A percentile compares a stretch with the other conserved stretches of the same genome.
Conservation (phyloP, 2,888 invertebrate species). For the Ormyrus rosae region DNA sequence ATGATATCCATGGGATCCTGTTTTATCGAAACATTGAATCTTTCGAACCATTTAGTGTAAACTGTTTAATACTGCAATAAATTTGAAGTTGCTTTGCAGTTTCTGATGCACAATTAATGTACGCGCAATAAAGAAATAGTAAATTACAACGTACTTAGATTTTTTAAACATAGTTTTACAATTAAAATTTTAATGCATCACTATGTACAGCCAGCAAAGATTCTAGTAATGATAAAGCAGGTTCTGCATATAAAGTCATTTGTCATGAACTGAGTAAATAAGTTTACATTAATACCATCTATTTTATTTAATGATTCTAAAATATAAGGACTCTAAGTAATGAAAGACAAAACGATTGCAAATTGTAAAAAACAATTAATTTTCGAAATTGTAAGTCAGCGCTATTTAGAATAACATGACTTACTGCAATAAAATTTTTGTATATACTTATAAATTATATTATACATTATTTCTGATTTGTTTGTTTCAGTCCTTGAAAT, state of each 20-base stretch:
- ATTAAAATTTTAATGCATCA: not conserved
- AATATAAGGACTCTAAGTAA: too few relatives aligned
- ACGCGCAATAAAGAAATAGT: not conserved
- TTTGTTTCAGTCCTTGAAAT: not conserved
- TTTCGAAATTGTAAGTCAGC: too few relatives aligned
- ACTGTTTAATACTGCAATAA: not conserved
- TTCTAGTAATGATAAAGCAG: conserved; percentile 13
- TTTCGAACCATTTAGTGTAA: not conserved
- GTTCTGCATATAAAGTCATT: conserved; percentile 16
- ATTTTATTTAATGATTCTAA: not conserved
- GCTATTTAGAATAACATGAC: too few relatives aligned
- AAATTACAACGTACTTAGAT: too few relatives aligned
- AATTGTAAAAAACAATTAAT: too few relatives aligned
- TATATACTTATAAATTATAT: too few relatives aligned
- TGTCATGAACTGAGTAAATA: not conserved
- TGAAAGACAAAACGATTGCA: too few relatives aligned
- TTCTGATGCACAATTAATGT: not conserved
- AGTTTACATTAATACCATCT: not conserved
- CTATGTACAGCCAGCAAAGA: not conserved
- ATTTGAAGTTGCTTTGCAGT: conserved; percentile 4
- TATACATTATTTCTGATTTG: too few relatives aligned
- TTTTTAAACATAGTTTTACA: not conserved
- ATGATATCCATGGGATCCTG: not conserved
- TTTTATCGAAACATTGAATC: conserved; percentile 10
- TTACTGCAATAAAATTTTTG: too few relatives aligned